Conservation (phyloP, 2,797 vertebrate species). For the Oreochromis grahami region DNA sequence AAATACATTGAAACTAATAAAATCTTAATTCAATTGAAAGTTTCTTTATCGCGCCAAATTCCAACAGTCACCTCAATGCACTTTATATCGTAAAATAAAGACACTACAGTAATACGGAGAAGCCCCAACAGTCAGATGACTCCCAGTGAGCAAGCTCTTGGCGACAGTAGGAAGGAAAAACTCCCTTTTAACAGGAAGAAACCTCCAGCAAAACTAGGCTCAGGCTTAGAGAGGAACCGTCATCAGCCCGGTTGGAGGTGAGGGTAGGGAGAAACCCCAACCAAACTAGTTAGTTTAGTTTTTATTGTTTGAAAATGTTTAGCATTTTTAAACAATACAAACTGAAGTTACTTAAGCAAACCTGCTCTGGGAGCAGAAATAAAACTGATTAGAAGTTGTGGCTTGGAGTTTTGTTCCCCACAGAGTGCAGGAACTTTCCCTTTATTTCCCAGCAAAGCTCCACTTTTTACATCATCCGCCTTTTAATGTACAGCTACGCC, state of each 20-base stretch:
- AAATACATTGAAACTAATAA: background rate
- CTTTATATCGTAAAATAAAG: background rate
- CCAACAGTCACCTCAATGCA: background rate
- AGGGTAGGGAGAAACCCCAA: background rate
- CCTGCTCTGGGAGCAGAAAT: background rate
- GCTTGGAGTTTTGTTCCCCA: background rate
- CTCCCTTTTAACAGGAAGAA: background rate
- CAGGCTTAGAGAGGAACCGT: background rate
- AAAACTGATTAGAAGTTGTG: background rate
- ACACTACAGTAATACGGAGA: background rate
- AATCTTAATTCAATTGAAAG: background rate
- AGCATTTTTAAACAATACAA: background rate
- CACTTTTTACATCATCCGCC: background rate
- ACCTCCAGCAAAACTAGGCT: background rate
- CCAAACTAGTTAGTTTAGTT: background rate
- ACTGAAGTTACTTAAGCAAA: background rate
- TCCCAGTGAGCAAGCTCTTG: background rate
- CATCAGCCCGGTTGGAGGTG: background rate
- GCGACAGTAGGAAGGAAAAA: too few relatives aligned
- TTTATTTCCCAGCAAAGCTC: background rate
- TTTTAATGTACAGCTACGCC: background rate
- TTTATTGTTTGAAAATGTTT: background rate
- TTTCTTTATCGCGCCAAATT: background rate
- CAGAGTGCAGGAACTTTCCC: background rate
- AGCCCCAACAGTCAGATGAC: background rate